Evolutionary conservation across 2,113 vertebrate species (phyloP).

Genomic region (Peromyscus maniculatus): DNA sequence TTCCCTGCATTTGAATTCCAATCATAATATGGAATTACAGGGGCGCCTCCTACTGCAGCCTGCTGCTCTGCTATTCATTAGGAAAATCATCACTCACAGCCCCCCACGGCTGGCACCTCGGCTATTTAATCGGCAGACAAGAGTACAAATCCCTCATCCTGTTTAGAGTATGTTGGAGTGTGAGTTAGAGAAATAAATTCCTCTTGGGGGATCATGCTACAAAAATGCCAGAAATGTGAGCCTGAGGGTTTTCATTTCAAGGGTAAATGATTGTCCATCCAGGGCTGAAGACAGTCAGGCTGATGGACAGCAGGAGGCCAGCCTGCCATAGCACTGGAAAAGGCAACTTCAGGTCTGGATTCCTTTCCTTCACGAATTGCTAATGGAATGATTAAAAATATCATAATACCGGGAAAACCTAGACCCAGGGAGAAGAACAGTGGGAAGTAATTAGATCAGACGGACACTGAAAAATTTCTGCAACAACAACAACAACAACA

Average conservation of each 20-base stretch:
- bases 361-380: neutral
- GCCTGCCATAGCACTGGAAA: neutral
- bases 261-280: neutral
- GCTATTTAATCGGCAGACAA: constrained; percentile 69
- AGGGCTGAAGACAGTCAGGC: neutral
- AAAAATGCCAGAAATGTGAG: constrained; percentile 78
- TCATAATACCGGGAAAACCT: neutral
- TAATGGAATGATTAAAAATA: neutral
- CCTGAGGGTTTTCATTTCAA: constrained; percentile 17
- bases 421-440: neutral
- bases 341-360: neutral
- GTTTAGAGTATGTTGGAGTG: constrained; percentile 68
- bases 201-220: constrained; percentile 64
- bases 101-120: neutral
- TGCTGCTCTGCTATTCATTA: constrained; percentile 55
- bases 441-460: neutral
- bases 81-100: neutral
- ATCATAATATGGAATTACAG: neutral
- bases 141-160: constrained; percentile 56
- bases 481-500: neutral
- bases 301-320: neutral
- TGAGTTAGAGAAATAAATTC: constrained; percentile 69
- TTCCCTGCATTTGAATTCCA: neutral
- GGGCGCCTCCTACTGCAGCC: neutral
- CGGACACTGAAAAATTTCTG: neutral